Evolutionary conservation across 2,888 invertebrate genomes (phyloP).

Genomic region (Chaitophorus viminalis): DNA sequence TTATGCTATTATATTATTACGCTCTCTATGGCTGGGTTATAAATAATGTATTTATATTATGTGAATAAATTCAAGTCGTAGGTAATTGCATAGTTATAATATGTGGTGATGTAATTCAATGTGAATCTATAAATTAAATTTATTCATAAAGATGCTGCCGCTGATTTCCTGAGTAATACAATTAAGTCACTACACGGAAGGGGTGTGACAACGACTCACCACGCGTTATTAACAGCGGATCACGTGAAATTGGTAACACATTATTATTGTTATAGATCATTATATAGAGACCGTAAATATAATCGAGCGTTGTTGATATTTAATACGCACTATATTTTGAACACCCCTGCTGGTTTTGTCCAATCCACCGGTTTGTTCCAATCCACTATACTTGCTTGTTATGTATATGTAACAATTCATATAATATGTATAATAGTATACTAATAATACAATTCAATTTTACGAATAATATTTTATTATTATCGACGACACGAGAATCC

Average conservation of each 20-base stretch:
- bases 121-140: not conserved
- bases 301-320: too few species aligned
- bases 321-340: too few species aligned
- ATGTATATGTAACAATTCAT: too few species aligned
- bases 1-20: not conserved
- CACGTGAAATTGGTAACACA: conserved; percentile 45
- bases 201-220: conserved; percentile 51
- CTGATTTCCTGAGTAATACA: conserved; percentile 50
- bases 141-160: conserved; percentile 24
- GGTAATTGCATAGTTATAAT: not conserved
- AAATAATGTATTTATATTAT: not conserved
- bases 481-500: too few species aligned
- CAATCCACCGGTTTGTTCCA: too few species aligned
- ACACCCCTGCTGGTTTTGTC: too few species aligned
- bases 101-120: not conserved
- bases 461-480: too few species aligned
- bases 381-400: too few species aligned
- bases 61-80: not conserved
- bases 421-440: too few species aligned
- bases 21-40: not conserved
- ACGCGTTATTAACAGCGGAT: conserved; percentile 20
- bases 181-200: conserved; percentile 53
- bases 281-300: too few species aligned
- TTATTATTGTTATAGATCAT: too few species aligned
- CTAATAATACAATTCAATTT: too few species aligned